phyloP scores from a whole-genome alignment of 2,797 vertebrate species.

The Schizopygopsis malacanthus region DNA sequence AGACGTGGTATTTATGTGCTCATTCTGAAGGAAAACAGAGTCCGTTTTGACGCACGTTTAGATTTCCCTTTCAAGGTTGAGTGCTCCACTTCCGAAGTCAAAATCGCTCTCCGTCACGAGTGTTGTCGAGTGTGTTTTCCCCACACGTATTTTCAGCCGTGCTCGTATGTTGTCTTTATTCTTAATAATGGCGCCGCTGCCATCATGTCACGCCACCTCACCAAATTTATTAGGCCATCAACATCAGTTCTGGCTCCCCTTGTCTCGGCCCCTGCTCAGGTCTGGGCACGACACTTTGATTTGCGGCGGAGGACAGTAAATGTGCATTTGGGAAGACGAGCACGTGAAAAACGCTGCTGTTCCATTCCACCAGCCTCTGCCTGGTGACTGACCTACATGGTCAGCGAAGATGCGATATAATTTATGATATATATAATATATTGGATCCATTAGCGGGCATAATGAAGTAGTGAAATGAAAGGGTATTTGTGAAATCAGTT shows the following conservation, averaged over 20 bases:
- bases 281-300: slow-evolving; percentile 72
- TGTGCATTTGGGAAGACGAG: slow-evolving; percentile 78
- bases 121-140: slow-evolving; percentile 61
- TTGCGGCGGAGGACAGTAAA: slow-evolving; percentile 73
- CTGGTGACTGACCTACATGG: slow-evolving; percentile 99
- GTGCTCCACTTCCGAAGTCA: slow-evolving; percentile 61
- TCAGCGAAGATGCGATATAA: slow-evolving; percentile 99
- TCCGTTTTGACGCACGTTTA: slow-evolving; percentile 65
- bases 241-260: slow-evolving; percentile 56
- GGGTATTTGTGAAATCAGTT: slow-evolving; percentile 99
- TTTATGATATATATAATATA: slow-evolving; percentile 99
- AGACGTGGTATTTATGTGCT: slow-evolving; percentile 56
- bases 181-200: slow-evolving; percentile 58
- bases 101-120: slow-evolving; percentile 61
- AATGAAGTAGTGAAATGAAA: slow-evolving; percentile 99
- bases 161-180: slow-evolving; percentile 69
- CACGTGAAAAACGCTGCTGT: slow-evolving; percentile 65
- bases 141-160: slow-evolving; percentile 41
- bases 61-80: slow-evolving; percentile 71
- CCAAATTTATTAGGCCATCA: slow-evolving; percentile 73
- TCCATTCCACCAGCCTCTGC: slow-evolving; percentile 43
- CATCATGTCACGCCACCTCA: slow-evolving; percentile 31
- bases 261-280: slow-evolving; percentile 53
- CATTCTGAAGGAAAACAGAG: slow-evolving; percentile 50
- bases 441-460: slow-evolving; percentile 99